Evolutionary conservation across 1,140 invertebrate species (phyloP).

Genomic region (Reticulitermes speratus): DNA sequence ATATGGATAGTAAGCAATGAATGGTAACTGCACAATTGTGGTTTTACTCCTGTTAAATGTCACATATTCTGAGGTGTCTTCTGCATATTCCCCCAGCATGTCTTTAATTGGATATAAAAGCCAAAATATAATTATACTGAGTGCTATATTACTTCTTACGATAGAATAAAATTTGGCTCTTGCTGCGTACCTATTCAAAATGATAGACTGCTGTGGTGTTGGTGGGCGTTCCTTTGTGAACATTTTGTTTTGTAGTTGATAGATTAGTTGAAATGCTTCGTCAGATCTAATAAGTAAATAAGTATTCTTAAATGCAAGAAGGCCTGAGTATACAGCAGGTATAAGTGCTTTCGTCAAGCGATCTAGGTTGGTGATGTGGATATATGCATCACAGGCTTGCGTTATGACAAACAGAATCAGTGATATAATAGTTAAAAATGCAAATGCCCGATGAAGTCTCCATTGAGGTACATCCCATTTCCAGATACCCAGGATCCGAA

Average conservation of each 20-base stretch:
- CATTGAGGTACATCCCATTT: background rate
- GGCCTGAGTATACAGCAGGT: background rate
- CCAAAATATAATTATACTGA: background rate
- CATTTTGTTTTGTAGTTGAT: background rate
- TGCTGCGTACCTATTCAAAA: background rate
- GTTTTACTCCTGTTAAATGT: background rate
- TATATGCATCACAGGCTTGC: background rate
- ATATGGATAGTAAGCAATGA: background rate
- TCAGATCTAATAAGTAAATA: background rate
- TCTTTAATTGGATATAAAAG: slow-evolving; percentile 13
- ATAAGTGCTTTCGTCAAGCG: background rate
- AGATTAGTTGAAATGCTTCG: background rate
- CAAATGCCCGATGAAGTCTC: background rate
- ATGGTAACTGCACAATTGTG: background rate
- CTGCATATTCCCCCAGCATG: background rate
- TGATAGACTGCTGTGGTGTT: background rate
- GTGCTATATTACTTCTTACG: background rate
- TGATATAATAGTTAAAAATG: background rate
- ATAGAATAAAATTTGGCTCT: background rate
- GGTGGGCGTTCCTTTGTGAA: background rate
- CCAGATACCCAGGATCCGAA: background rate
- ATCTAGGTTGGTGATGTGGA: background rate
- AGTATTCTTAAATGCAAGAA: background rate
- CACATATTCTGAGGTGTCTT: background rate
- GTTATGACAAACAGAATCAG: background rate